phyloP scores from a whole-genome alignment of 2,113 vertebrate species.

The Rousettus leschenaultii region DNA sequence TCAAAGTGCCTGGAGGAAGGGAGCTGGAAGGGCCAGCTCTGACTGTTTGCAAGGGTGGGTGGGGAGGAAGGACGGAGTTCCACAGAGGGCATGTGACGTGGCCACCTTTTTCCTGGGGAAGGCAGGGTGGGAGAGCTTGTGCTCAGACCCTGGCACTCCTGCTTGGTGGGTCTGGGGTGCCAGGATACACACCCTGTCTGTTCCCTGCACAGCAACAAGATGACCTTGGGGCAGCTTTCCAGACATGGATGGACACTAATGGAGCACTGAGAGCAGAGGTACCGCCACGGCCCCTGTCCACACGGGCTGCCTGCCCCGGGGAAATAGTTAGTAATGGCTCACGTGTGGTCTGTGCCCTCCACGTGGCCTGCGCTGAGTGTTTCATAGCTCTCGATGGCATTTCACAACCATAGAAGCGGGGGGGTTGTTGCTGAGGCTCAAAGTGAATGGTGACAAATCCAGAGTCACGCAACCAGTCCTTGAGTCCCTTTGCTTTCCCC shows the following conservation, averaged over 20 bases:
- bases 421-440: background rate
- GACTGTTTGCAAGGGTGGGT: background rate
- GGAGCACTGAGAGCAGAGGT: constrained; percentile 88
- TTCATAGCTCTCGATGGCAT: background rate
- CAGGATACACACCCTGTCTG: background rate
- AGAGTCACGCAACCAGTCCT: background rate
- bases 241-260: constrained; percentile 83
- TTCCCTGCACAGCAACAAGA: constrained; percentile 81
- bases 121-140: rapidly evolving
- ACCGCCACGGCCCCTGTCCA: rapidly evolving
- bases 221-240: constrained; percentile 85
- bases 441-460: background rate
- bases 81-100: background rate
- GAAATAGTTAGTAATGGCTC: no score
- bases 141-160: background rate
- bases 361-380: rapidly evolving
- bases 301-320: background rate
- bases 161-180: background rate
- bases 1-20: background rate
- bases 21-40: background rate
- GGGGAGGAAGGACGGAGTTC: background rate
- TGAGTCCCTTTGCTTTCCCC: no score
- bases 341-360: rapidly evolving
- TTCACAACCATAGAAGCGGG: background rate
- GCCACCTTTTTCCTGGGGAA: background rate